Evolutionary conservation across 2,113 vertebrate species (phyloP), one percentile per base, ranked within the genome.

Genomic region (Camelus bactrianus): DNA sequence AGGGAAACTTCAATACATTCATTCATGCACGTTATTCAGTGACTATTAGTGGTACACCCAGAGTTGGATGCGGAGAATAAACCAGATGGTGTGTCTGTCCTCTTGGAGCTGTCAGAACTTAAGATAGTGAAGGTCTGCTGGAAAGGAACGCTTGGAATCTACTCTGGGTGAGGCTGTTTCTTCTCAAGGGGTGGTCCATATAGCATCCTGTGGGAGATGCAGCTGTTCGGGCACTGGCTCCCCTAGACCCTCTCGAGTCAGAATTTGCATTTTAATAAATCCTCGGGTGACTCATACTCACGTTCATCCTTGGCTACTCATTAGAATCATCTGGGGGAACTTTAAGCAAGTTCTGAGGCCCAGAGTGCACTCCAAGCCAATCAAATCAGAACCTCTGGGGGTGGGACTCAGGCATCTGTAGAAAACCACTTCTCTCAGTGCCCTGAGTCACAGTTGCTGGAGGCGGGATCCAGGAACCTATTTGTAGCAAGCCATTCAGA

Each of bases 1-100:
- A 76, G 91, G 54, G 56, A 70, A 70, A 69, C 26, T 77, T 69
- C 48, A 77, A 76, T 58, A 65, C 54, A 28, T 60, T 76, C n/a
- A 16, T 62, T 15, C 13, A n/a, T 5, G 32, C 30, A n/a, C 3
- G 2, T 22, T 22, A 52, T 70, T 64, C 79, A 54, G 6, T 64
- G 10, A 65, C 91, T 95, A 58, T 86, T 93, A 83, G 14, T 79
- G 77, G 79, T 69, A 50, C 77, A 38, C 35, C 64, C 69, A 17
- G 80, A 2, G 14, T 82, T 67, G 7, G 35, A 38, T 24, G 20
- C 30, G 54, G 85, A 81, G 70, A 87, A 77, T 30, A 14, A 75
- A 85, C 42, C 72, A 86, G 81, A 58, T 81, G 60, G 70, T 5
- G 30, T 42, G 60, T 76, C 72, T 58, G 89, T 42, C n/a, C 60